phyloP scores from a whole-genome alignment of 2,888 invertebrate genomes.

The Athalia cordata region DNA sequence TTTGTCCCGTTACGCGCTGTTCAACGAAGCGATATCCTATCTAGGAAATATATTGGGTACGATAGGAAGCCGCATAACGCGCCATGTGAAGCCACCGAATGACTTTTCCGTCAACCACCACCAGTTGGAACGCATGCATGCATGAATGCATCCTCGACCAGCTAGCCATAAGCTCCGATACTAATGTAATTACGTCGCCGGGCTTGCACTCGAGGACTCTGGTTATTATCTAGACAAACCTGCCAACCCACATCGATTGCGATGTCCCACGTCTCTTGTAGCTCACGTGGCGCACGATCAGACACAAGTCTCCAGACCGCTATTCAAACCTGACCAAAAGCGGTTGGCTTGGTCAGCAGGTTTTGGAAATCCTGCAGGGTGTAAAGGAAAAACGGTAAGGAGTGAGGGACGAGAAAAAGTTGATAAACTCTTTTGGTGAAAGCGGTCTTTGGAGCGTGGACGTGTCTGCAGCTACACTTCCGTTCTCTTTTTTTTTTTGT shows the following conservation, averaged over 20 bases:
- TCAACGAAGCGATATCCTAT: constrained; percentile 39
- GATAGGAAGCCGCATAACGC: constrained; percentile 10
- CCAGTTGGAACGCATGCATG: not conserved
- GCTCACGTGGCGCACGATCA: constrained; percentile 1
- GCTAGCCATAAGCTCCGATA: constrained; percentile 17
- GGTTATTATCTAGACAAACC: constrained; percentile 42
- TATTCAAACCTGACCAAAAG: constrained; percentile 8
- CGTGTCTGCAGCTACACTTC: not conserved
- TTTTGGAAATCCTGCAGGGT: constrained; percentile 10
- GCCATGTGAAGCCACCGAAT: constrained; percentile 22
- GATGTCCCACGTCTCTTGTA: not conserved
- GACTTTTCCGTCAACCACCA: constrained; percentile 18
- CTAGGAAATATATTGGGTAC: constrained; percentile 31
- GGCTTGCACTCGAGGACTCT: constrained; percentile 30
- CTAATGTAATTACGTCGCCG: constrained; percentile 39
- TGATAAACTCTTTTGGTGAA: not conserved
- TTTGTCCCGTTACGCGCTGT: constrained; percentile 29
- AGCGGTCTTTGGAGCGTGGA: not conserved
- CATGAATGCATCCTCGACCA: constrained; percentile 21
- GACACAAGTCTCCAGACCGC: not conserved
- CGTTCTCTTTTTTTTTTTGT: constrained; percentile 13
- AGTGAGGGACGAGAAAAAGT: not conserved
- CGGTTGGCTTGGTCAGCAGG: constrained; percentile 20
- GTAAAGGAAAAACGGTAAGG: not conserved
- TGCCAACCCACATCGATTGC: constrained; percentile 36